phyloP scores from a whole-genome alignment of 2,797 vertebrate species.

The Myiotriccus ornatus region DNA sequence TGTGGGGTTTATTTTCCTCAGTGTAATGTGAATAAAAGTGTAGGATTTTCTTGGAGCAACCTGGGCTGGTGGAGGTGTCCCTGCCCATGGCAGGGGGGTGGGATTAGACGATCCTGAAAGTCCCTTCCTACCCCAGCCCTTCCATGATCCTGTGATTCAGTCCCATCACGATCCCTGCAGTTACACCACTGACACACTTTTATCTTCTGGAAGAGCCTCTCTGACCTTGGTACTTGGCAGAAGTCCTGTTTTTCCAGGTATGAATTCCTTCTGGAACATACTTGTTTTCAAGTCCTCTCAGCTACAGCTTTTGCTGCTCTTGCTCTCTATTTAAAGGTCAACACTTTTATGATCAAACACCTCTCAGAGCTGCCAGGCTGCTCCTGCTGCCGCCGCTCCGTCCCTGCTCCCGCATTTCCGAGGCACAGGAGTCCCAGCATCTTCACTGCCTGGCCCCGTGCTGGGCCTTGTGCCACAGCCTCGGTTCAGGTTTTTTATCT shows the following conservation, averaged over 20 bases:
- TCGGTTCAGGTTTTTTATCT: accelerated
- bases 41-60: background rate
- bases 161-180: accelerated
- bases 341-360: background rate
- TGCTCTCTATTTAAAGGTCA: background rate
- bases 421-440: background rate
- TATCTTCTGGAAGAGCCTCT: background rate
- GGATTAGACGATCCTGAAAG: background rate
- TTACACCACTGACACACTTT: background rate
- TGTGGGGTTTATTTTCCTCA: background rate
- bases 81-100: background rate
- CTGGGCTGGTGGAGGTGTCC: background rate
- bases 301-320: background rate
- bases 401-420: background rate
- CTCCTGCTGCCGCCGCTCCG: background rate
- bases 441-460: background rate
- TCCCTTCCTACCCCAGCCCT: background rate
- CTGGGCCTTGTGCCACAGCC: background rate
- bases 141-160: accelerated
- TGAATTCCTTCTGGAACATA: background rate
- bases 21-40: background rate
- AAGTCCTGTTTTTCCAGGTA: background rate
- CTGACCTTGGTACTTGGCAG: background rate
- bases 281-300: background rate
- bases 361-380: background rate